These are phyloP conservation scores for Mormyrus iriodes DNA, from an alignment of 2,113 vertebrate genomes.

Conservation along the genomic window DNA sequence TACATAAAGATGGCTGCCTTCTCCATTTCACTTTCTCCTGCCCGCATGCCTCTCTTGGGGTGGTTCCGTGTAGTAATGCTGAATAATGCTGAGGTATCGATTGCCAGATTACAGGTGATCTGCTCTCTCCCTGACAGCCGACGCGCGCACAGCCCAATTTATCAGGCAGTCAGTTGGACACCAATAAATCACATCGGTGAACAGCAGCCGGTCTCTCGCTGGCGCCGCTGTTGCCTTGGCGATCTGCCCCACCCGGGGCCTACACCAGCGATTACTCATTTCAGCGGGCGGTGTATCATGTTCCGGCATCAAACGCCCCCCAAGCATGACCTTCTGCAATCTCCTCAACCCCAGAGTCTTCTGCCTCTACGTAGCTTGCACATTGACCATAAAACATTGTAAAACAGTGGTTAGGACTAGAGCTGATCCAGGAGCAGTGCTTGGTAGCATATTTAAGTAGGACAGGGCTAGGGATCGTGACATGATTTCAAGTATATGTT, in stretches of 20 bases:
- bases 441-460: not conserved
- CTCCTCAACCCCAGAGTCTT: not conserved
- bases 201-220: conserved; percentile 46
- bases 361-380: not conserved
- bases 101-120: conserved; percentile 7
- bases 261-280: conserved; percentile 40
- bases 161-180: conserved; percentile 34
- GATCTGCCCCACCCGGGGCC: conserved; percentile 31
- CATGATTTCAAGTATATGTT: not conserved
- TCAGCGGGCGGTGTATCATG: conserved; percentile 35
- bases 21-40: not conserved
- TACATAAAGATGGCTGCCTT: not conserved
- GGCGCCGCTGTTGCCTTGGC: conserved; percentile 43
- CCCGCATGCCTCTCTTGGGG: not conserved
- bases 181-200: conserved; percentile 44
- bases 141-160: conserved; percentile 33
- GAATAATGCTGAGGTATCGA: not conserved
- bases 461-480: not conserved
- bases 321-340: not conserved
- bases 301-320: conserved; percentile 1
- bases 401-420: not conserved
- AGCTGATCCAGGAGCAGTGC: conserved; percentile 1
- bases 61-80: not conserved
- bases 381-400: not conserved
- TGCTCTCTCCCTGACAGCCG: conserved; percentile 17